Evolutionary conservation across 2,888 invertebrate genomes (phyloP).

Genomic region (Meliscaeva auricollis): DNA sequence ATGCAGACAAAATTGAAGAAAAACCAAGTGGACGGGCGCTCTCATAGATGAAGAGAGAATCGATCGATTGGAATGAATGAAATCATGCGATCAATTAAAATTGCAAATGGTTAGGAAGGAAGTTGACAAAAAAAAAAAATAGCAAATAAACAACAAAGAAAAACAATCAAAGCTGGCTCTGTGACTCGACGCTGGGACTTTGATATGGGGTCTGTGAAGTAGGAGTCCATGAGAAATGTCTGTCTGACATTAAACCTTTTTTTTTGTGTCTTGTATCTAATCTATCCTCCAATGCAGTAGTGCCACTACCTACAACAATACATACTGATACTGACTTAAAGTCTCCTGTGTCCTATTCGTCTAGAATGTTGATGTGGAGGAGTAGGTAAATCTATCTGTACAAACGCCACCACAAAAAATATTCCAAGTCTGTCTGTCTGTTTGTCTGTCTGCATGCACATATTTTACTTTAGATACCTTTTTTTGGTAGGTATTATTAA

Average conservation of each 20-base stretch:
- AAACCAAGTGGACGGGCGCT: constrained; percentile 54
- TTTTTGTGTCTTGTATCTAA: constrained; percentile 21
- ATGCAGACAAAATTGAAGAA: constrained; percentile 34
- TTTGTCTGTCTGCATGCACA: constrained; percentile 44
- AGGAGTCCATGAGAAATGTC: constrained; percentile 32
- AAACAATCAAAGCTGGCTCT: neutral
- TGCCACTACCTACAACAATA: neutral
- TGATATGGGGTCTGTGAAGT: neutral
- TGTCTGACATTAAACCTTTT: constrained; percentile 24
- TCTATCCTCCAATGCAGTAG: constrained; percentile 9
- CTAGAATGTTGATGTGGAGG: constrained; percentile 44
- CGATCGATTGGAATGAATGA: constrained; percentile 74
- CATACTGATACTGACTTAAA: constrained; percentile 14
- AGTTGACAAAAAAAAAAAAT: constrained; percentile 33
- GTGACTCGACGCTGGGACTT: neutral
- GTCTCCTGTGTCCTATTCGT: constrained; percentile 53
- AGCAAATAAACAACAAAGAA: no score
- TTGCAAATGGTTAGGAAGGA: constrained; percentile 65
- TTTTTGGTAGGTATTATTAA: constrained; percentile 54
- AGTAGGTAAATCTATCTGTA: constrained; percentile 26
- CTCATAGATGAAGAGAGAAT: constrained; percentile 37
- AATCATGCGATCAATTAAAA: constrained; percentile 76
- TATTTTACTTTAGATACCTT: neutral
- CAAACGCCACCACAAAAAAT: constrained; percentile 27
- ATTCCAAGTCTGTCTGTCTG: constrained; percentile 39